phyloP scores from a whole-genome alignment of 2,888 invertebrate species.

The Andrena bucephala region DNA sequence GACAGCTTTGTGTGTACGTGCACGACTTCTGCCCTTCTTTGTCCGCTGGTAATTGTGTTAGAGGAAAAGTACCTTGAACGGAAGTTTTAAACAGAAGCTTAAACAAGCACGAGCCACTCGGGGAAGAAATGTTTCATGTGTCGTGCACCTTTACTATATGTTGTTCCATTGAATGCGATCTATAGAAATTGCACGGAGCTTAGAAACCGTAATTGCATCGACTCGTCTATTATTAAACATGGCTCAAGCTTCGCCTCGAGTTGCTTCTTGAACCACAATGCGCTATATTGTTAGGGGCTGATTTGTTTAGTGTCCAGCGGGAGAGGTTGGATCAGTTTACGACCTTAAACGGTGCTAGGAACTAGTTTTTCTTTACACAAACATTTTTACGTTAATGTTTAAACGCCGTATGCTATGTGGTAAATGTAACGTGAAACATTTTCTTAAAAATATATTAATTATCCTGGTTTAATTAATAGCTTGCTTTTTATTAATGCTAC shows the following conservation, averaged over 20 bases:
- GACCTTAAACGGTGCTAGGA: background rate
- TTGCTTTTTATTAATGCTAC: too few species aligned
- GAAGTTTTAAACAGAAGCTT: constrained; percentile 30
- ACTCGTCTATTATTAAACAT: constrained; percentile 24
- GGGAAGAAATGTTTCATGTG: constrained; percentile 37
- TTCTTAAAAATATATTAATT: too few species aligned
- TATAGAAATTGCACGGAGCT: constrained; percentile 39
- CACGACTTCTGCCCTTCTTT: constrained; percentile 4
- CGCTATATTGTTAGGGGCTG: constrained; percentile 31
- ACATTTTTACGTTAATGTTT: too few species aligned
- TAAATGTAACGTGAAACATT: too few species aligned
- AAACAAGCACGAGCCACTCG: constrained; percentile 25
- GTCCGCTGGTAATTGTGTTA: constrained; percentile 16
- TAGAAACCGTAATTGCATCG: constrained; percentile 34
- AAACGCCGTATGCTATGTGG: too few species aligned
- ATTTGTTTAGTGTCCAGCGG: constrained; percentile 14
- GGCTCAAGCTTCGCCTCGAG: constrained; percentile 4
- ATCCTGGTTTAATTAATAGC: too few species aligned
- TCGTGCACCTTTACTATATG: constrained; percentile 25
- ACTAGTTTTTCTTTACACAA: background rate
- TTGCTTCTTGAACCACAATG: constrained; percentile 32
- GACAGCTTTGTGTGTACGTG: background rate
- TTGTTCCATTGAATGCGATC: constrained; percentile 17
- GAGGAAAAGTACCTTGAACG: constrained; percentile 16
- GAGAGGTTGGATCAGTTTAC: constrained; percentile 3